Evolutionary conservation across 2,797 vertebrate genomes (phyloP), one percentile per base, ranked within the genome.

Genomic region (Setipinna tenuifilis): DNA sequence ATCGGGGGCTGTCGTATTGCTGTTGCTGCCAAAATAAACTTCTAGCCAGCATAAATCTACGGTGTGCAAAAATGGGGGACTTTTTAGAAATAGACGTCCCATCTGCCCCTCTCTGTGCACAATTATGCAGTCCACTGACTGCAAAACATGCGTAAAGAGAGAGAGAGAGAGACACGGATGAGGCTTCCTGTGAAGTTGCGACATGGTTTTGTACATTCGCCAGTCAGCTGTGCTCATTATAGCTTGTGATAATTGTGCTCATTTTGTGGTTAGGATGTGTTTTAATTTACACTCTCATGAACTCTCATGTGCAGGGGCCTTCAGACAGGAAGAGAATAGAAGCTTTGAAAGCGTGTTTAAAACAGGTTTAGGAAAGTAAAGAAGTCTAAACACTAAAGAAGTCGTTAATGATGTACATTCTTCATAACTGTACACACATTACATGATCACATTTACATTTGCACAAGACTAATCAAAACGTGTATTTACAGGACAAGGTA

Each of bases 101-200:
- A 78, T 78, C 71, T 78, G 71, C 41, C 31, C 41, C 21, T 35
- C 35, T 78, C 71, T 6, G 19, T 2, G 71, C 35, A 44, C 71
- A 78, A 78, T 78, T 78, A 44, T 78, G 14, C 71, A 78, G 71
- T 44, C 35, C 71, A 78, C 71, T 78, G 71, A 78, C 71, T 35
- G 16, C 2, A 78, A 78, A 35, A 78, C 71, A 6, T 35, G 31
- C 71, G 44, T 78, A 78, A 41, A 78, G 31, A 78, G 71, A 41
- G 41, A 21, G 44, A 78, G 21, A 78, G 31, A 78, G 71, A 41
- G 41, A 21, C 35, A 17, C 16, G 17, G 21, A 21, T 21, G 71
- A 21, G 19, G 16, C 71, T 21, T 44, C 44, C 71, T 78, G 31
- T 44, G 71, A 78, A 78, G 35, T 78, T 21, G 41, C 41, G 71